Base-by-base conservation (phyloP, 53 echinoderm and acorn worm species). In the Patiria pectinifera region DNA sequence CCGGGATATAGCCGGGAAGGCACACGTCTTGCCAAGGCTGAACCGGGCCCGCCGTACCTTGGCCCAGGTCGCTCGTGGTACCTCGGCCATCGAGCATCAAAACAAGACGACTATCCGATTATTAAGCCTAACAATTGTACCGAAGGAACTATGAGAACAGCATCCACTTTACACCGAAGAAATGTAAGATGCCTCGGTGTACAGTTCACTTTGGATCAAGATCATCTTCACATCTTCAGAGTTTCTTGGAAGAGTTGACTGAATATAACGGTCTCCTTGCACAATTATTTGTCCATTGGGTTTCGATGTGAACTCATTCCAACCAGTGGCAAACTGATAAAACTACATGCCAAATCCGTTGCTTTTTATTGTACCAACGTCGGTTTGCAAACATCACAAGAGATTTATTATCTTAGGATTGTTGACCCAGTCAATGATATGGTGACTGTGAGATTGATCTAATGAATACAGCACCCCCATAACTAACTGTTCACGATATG, bases 401-500 rank as follows among this genome's bases (percentile, higher is more conserved):
- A 53, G 35, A 61, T 88, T 87, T 87, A 88, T 88, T 24, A 88
- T 59, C 78, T 12, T 59, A 21, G 43, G 1, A 61, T 60, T 88
- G 45, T 88, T 88, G 77, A 78, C 88, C 35, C 15, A 59, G 88
- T 21, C 77, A 77, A 88, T 88, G 59, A 60, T 60, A 88, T 78
- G 59, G 6, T 8, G 61, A 87, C 48, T 22, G 74, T 3, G 21
- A 18, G 26, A 21, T 18, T 88, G 76, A 76, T 74, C 9, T 14
- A 78, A 88, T 76, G 22, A 71, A 23, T 26, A 26, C 19, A 11
- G 49, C 19, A 48, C 48, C 70, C 70, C 16, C 4, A 19, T 35
- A 70, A 70, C 70, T 19, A 19, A 70, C 70, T 18, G 16, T 15
- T 70, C 35, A 1, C 35, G 1, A 35, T 35, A 35, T 35, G 35